These are phyloP conservation scores for Lepidonotus clava DNA, from an alignment of 2,888 invertebrate genomes.

Conservation along the genomic window DNA sequence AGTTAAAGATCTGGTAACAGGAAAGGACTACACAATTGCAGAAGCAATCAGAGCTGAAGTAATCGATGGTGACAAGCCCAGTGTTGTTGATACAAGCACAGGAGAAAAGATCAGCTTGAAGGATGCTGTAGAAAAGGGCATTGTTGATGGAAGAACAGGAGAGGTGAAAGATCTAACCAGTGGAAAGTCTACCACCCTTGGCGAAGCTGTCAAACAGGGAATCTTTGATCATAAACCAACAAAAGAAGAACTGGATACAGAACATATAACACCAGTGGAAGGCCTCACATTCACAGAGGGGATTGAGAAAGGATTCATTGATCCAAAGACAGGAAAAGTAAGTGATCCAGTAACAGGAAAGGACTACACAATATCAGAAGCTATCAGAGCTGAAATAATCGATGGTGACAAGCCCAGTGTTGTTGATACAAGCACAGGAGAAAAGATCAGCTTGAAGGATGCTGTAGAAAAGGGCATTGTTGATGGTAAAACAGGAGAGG, in stretches of 20 bases:
- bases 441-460: constrained; percentile 83
- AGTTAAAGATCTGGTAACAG: not conserved
- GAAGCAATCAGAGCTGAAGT: constrained; percentile 92
- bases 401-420: constrained; percentile 85
- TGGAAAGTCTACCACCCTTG: constrained; percentile 47
- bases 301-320: constrained; percentile 71
- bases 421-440: constrained; percentile 87
- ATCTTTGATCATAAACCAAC: constrained; percentile 28
- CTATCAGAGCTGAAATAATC: constrained; percentile 90
- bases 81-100: constrained; percentile 85
- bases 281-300: constrained; percentile 86
- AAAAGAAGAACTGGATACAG: constrained; percentile 82
- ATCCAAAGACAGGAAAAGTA: constrained; percentile 84
- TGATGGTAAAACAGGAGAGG: constrained; percentile 85
- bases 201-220: constrained; percentile 9
- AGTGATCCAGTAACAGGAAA: constrained; percentile 65
- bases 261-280: constrained; percentile 88
- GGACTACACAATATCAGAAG: constrained; percentile 85
- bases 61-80: constrained; percentile 86
- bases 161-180: constrained; percentile 80
- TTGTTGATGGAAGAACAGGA: constrained; percentile 89
- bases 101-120: constrained; percentile 84
- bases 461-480: constrained; percentile 94
- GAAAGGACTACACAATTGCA: constrained; percentile 82
- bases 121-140: constrained; percentile 90